phyloP scores from a whole-genome alignment of 1,140 invertebrate species.

The Papilio polyxenes region DNA sequence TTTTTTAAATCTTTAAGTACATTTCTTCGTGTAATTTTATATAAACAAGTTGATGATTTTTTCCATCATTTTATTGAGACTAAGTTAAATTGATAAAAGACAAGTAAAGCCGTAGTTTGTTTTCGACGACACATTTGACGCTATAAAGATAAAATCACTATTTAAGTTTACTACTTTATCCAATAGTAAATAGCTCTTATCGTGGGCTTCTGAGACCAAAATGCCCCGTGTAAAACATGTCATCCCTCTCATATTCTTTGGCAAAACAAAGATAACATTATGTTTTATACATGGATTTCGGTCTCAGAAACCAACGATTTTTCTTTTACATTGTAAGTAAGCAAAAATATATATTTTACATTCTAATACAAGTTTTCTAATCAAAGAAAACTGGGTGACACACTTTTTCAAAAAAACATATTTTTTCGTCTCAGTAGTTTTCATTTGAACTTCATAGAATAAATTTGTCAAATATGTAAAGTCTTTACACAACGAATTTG shows the following conservation, averaged over 20 bases:
- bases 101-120: neutral
- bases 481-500: no score
- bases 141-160: constrained; percentile 6
- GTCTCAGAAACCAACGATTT: no score
- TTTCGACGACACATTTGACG: neutral
- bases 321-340: neutral
- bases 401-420: neutral
- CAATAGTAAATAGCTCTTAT: neutral
- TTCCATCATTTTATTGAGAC: neutral
- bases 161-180: constrained; percentile 6
- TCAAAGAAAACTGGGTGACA: neutral
- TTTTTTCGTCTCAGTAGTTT: neutral
- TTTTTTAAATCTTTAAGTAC: no score
- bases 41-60: no score
- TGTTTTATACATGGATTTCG: no score
- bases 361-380: neutral
- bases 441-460: no score
- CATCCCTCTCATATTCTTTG: no score
- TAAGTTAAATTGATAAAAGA: neutral
- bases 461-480: no score
- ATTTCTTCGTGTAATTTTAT: no score
- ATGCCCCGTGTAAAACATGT: no score
- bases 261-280: no score
- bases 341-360: neutral
- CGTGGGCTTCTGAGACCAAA: no score